phyloP scores from a whole-genome alignment of 1,140 invertebrate species.

The Drosophila arizonae region DNA sequence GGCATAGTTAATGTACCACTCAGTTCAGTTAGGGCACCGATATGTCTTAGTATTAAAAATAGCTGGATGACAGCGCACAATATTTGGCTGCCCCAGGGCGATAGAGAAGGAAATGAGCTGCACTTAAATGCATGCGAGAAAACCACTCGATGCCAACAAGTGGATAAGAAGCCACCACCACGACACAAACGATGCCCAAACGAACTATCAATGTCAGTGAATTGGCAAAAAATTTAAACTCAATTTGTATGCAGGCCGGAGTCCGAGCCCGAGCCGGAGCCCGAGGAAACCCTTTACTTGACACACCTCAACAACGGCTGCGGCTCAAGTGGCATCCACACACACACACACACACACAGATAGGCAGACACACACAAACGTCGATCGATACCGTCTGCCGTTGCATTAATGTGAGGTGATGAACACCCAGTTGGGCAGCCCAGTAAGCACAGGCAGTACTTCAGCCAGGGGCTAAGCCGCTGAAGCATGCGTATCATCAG shows the following conservation, averaged over 20 bases:
- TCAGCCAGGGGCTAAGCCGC: conserved; percentile 58
- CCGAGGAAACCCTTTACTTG: conserved; percentile 77
- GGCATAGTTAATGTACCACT: not conserved
- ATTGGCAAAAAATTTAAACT: conserved; percentile 82
- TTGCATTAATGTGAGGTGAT: conserved; percentile 70
- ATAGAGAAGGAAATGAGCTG: conserved; percentile 79
- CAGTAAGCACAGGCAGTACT: conserved; percentile 47
- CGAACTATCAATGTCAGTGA: conserved; percentile 82
- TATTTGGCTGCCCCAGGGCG: conserved; percentile 44
- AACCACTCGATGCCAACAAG: conserved; percentile 82
- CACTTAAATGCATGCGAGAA: conserved; percentile 80
- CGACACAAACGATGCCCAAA: conserved; percentile 81
- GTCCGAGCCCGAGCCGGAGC: conserved; percentile 41
- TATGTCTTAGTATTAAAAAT: conserved; percentile 64
- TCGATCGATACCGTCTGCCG: conserved; percentile 52
- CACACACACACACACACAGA: conserved; percentile 26
- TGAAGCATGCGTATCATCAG: conserved; percentile 75
- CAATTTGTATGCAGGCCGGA: conserved; percentile 80
- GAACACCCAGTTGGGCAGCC: conserved; percentile 64
- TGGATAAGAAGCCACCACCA: conserved; percentile 82
- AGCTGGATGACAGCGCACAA: conserved; percentile 67
- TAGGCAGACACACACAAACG: not conserved
- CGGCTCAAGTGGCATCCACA: conserved; percentile 63
- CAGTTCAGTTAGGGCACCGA: conserved; percentile 3
- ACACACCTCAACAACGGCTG: conserved; percentile 71